Base-by-base conservation (phyloP, 2,888 invertebrate species). In the Nomada hirtipes region DNA sequence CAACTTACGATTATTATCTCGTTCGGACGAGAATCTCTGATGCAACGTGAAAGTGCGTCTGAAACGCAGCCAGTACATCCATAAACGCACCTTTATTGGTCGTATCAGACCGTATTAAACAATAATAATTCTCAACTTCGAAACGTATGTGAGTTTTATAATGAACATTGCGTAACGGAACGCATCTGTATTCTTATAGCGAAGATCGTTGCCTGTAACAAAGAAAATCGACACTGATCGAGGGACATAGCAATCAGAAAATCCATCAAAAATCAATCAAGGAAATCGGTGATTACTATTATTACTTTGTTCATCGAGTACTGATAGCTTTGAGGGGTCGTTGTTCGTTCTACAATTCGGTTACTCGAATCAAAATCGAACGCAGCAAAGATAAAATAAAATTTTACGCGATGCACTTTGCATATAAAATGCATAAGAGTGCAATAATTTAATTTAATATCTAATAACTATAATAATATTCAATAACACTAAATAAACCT, bases 41-140 rank as follows among this genome's bases (percentile, higher is more conserved):
- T 60, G 78, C 84, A 85, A 84, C 85, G 68, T 76, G 81, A 86
- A 86, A 87, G 83, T 85, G 67, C 76, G 68, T 4, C 76, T 75
- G 76, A 87, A 86, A 82, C 79, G 70, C 79, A 73, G 79, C 26
- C 68, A 86, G 87, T 86, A 84, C 85, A 55, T 82, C 77, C 71
- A 63, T 83, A 76, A 82, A 82, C 83, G 79, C 71, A 85, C 84
- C 81, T 84, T 88, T 89, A 89, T 88, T 85, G 83, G 79, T 79
- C 84, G 84, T 89, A 87, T 90, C 89, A 88, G 87, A 87, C 83
- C 79, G 87, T 86, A 91, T 89, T 90, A 89, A 90, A 88, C 87
- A 89, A 90, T 89, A 89, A 90, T 89, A 89, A 89, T 88, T 88
- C 85, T 88, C 88, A 88, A 89, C 90, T 87, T 87, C 75, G 74